phyloP scores from a whole-genome alignment of 2,113 vertebrate species.

The Scortum barcoo region DNA sequence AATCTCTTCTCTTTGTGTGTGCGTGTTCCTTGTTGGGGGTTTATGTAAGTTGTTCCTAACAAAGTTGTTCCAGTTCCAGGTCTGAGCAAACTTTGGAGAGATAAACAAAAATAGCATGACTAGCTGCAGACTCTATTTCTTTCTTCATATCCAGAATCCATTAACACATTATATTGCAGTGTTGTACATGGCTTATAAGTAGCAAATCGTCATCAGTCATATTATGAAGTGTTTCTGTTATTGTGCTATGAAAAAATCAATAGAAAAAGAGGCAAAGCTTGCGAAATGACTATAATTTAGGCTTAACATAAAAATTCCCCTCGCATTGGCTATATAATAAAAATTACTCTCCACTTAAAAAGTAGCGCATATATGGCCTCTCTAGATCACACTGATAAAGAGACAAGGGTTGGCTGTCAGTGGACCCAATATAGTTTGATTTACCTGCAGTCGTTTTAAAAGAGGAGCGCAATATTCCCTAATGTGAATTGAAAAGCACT shows the following conservation, averaged over 20 bases:
- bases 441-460: conserved; percentile 66
- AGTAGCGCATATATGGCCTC: conserved; percentile 33
- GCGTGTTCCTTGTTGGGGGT: conserved; percentile 2
- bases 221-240: conserved; percentile 6
- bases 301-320: conserved; percentile 50
- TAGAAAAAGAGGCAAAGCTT: conserved; percentile 9
- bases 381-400: conserved; percentile 52
- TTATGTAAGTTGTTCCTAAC: conserved; percentile 24
- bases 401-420: conserved; percentile 48
- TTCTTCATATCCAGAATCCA: conserved; percentile 13
- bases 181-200: not conserved
- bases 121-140: conserved; percentile 21
- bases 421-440: conserved; percentile 71
- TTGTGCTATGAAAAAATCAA: conserved; percentile 27
- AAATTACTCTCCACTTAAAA: conserved; percentile 35
- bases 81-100: conserved; percentile 28
- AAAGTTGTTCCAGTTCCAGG: conserved; percentile 26
- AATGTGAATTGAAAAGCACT: conserved; percentile 79
- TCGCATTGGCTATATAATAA: conserved; percentile 23
- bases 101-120: not conserved
- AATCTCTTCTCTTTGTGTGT: conserved; percentile 39
- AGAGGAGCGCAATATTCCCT: conserved; percentile 63
- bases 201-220: conserved; percentile 23
- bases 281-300: conserved; percentile 52
- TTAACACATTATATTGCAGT: conserved; percentile 4